Base-by-base conservation (phyloP, 2,888 invertebrate species). In the Chorisops tibialis region DNA sequence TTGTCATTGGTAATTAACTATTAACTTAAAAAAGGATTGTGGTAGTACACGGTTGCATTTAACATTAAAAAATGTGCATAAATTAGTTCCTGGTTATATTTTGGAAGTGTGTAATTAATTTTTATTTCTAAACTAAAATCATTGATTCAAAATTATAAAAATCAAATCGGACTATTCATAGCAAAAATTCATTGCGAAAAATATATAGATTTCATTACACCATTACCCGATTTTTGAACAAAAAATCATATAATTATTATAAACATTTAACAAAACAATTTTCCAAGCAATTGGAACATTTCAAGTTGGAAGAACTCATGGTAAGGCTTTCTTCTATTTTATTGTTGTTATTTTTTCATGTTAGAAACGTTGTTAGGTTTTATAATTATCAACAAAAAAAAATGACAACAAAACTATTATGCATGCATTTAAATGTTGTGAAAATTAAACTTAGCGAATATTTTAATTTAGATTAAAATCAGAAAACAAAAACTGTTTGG, bases 281-380 rank as follows among this genome's bases (percentile, higher is more conserved):
- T 48, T 61, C 58, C 63, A 69, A 69, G 65, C 71, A 69, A 68
- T 69, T 68, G 67, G 68, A 67, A 66, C 66, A 66, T 35, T 65
- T 69, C 59, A 68, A 68, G 64, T 59, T 64, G 65, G 68, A 68
- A 67, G 66, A 68, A 18, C 47, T 66, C n/a, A 63, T 47, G 68
- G 68, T 68, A 68, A 68, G 59, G 63, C 63, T 63, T 64, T 24
- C 43, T 56, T 56, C 16, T 56, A 18, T 56, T 48, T 22, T 22
- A 4, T 48, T n/a, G 2, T 48, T 58, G n/a, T 58, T 47, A 30
- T 37, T 37, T 45, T 39, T 30, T 56, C 43, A 56, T n/a, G 19
- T 6, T 18, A 43, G n/a, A 47, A 58, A 22, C 11, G 9, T 11
- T 22, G 24, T 48, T 48, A 14, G 22, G 50, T 39, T 61, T 63